Evolutionary conservation across 2,797 vertebrate species (phyloP).

Genomic region (Falco naumanni): DNA sequence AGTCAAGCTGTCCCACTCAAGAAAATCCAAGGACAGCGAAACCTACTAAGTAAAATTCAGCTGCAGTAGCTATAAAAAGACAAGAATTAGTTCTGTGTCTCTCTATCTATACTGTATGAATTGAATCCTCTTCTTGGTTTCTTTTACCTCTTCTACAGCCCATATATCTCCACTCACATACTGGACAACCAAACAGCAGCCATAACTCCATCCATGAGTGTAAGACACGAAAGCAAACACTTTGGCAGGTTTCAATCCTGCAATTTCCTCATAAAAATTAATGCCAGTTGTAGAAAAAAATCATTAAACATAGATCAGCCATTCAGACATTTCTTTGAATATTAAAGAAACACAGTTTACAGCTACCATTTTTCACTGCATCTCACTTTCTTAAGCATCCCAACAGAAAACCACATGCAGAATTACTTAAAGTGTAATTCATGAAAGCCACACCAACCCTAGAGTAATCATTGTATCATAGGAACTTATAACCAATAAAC

Average conservation of each 20-base stretch:
- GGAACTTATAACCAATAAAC: neutral
- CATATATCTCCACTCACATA: neutral
- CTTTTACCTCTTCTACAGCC: neutral
- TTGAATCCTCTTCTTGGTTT: neutral
- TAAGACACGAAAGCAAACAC: neutral
- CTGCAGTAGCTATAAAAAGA: neutral
- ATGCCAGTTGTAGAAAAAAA: neutral
- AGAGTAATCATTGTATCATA: neutral
- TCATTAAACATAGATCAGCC: neutral
- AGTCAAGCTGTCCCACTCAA: neutral
- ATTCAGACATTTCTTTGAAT: neutral
- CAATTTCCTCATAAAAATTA: neutral
- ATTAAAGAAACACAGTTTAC: neutral
- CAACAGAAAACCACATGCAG: conserved; percentile 10
- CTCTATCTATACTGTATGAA: neutral
- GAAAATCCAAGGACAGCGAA: neutral
- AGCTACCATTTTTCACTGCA: neutral
- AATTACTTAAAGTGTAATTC: conserved; percentile 4
- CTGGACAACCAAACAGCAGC: neutral
- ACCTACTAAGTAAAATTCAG: neutral
- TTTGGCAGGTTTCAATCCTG: neutral
- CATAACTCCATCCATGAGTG: neutral
- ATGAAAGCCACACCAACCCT: neutral
- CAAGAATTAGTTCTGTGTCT: neutral
- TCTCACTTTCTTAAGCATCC: neutral